A percentile compares a stretch with the other conserved stretches of the same genome.
Conservation (phyloP, 2,797 vertebrate species). For the Leucoraja ocellata region DNA sequence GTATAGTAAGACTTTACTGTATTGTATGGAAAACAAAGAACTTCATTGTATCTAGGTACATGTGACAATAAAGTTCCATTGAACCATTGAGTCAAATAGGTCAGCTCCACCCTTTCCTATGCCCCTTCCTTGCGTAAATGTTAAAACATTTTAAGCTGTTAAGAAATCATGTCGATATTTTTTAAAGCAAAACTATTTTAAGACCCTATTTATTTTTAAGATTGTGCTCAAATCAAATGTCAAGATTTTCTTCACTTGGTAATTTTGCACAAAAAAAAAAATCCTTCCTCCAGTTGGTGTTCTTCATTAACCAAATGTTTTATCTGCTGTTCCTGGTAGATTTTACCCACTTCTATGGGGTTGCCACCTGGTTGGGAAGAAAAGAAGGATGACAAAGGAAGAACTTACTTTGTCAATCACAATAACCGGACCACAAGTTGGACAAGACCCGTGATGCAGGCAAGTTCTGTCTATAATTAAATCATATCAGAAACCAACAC, state of each 20-base stretch:
- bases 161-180: background rate
- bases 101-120: background rate
- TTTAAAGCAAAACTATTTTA: background rate
- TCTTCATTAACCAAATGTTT: slow-evolving; percentile 39
- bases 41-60: too few relatives aligned
- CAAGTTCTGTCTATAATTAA: slow-evolving; percentile 43
- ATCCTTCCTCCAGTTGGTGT: slow-evolving; percentile 39
- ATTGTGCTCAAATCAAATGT: background rate
- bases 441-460: slow-evolving; percentile 78
- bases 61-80: too few relatives aligned
- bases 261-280: slow-evolving; percentile 41
- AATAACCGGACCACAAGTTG: slow-evolving; percentile 83
- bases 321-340: slow-evolving; percentile 54
- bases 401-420: slow-evolving; percentile 89
- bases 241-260: background rate
- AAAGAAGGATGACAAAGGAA: slow-evolving; percentile 82
- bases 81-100: too few relatives aligned
- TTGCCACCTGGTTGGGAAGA: slow-evolving; percentile 93
- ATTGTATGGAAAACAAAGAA: too few relatives aligned
- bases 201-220: background rate
- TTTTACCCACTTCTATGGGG: slow-evolving; percentile 74
- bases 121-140: background rate
- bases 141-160: background rate
- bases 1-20: too few relatives aligned
- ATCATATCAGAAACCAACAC: background rate